phyloP scores from a whole-genome alignment of 2,113 vertebrate genomes.

The Formicarius rufipectus region DNA sequence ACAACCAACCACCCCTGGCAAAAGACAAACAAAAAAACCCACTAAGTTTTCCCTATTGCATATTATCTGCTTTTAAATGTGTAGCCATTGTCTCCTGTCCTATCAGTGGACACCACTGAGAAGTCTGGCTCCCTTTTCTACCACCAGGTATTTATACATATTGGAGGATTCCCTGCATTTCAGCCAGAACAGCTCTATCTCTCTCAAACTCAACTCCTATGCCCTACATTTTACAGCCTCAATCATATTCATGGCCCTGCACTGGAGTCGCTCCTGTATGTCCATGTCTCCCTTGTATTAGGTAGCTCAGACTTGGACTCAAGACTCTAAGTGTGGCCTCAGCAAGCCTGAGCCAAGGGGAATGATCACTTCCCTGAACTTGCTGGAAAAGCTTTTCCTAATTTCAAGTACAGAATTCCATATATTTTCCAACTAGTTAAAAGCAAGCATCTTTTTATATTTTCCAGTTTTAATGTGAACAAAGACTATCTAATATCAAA shows the following conservation, averaged over 20 bases:
- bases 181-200: not conserved
- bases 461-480: not conserved
- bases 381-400: not conserved
- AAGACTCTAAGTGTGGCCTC: not conserved
- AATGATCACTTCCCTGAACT: not conserved
- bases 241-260: not conserved
- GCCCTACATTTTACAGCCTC: fast-evolving
- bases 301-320: not conserved
- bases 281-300: fast-evolving
- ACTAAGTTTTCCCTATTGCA: not conserved
- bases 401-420: not conserved
- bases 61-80: not conserved
- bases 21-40: not conserved
- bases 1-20: fast-evolving
- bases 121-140: not conserved
- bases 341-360: not conserved
- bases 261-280: not conserved
- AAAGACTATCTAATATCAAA: not conserved
- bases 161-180: not conserved
- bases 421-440: not conserved
- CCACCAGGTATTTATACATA: not conserved
- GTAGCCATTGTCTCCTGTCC: not conserved
- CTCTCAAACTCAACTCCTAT: not conserved
- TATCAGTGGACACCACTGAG: not conserved
- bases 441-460: not conserved